These are phyloP conservation scores for Peucedramus taeniatus DNA, from an alignment of 2,113 vertebrate genomes.

Conservation along the genomic window DNA sequence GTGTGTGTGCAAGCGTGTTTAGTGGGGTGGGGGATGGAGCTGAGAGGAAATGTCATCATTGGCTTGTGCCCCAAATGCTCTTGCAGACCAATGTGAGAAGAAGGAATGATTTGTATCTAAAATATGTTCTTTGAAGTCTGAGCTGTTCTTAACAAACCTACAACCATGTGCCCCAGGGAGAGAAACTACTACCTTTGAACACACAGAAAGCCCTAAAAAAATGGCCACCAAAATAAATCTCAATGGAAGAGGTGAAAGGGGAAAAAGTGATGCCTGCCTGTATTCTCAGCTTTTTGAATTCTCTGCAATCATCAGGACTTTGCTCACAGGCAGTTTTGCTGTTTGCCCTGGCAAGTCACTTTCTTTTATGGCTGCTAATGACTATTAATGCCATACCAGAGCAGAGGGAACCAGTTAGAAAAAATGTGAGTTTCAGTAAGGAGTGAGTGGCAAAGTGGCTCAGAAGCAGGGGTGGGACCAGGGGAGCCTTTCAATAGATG, in stretches of 20 bases:
- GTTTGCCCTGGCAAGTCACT: constrained; percentile 4
- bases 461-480: neutral
- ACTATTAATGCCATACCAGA: neutral
- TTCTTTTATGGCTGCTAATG: neutral
- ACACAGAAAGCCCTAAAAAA: neutral
- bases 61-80: neutral
- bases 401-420: neutral
- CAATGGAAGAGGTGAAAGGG: neutral
- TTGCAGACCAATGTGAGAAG: neutral
- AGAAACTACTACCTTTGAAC: neutral
- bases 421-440: neutral
- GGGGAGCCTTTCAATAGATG: neutral
- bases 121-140: neutral
- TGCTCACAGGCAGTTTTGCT: neutral
- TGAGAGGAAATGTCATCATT: constrained; percentile 34
- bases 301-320: neutral
- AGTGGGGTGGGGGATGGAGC: constrained; percentile 1
- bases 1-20: constrained; percentile 31
- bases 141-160: neutral
- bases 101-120: constrained; percentile 4
- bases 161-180: neutral
- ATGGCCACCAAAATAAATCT: neutral
- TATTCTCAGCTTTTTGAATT: neutral
- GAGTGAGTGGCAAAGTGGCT: neutral
- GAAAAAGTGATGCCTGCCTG: neutral